These are phyloP conservation scores for Prietella phreatophila DNA, from an alignment of 2,113 vertebrate genomes.

Conservation along the genomic window DNA sequence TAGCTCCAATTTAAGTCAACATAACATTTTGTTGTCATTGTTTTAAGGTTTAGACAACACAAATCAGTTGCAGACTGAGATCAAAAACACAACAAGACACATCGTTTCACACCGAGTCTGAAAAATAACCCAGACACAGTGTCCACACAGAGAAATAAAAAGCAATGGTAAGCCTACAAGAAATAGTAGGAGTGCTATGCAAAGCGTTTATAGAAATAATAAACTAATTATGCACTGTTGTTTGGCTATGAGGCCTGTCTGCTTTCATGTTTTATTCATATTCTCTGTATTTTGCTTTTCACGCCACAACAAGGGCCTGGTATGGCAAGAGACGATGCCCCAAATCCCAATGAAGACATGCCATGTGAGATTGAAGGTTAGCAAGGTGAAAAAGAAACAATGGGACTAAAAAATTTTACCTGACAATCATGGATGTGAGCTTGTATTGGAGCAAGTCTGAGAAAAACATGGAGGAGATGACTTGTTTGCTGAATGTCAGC, in stretches of 20 bases:
- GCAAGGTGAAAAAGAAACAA: slow-evolving; percentile 46
- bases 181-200: slow-evolving; percentile 34
- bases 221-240: slow-evolving; percentile 68
- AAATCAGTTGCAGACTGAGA: not conserved
- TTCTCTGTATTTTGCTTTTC: slow-evolving; percentile 42
- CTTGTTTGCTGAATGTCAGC: slow-evolving; percentile 54
- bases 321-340: slow-evolving; percentile 61
- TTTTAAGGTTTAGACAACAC: not conserved
- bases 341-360: slow-evolving; percentile 72
- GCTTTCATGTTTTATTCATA: slow-evolving; percentile 75
- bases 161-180: slow-evolving; percentile 44
- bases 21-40: not conserved
- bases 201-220: slow-evolving; percentile 64
- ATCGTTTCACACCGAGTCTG: not conserved
- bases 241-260: slow-evolving; percentile 64
- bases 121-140: not conserved
- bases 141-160: not conserved
- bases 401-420: slow-evolving; percentile 65
- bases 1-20: not conserved
- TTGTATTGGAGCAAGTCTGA: not conserved
- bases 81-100: not conserved
- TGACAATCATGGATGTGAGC: slow-evolving; percentile 60
- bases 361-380: slow-evolving; percentile 54
- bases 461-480: slow-evolving; percentile 53
- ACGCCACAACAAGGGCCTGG: slow-evolving; percentile 60